Conservation (phyloP, 2,797 vertebrate genomes). For the Parauchenoglanis ngamensis region DNA sequence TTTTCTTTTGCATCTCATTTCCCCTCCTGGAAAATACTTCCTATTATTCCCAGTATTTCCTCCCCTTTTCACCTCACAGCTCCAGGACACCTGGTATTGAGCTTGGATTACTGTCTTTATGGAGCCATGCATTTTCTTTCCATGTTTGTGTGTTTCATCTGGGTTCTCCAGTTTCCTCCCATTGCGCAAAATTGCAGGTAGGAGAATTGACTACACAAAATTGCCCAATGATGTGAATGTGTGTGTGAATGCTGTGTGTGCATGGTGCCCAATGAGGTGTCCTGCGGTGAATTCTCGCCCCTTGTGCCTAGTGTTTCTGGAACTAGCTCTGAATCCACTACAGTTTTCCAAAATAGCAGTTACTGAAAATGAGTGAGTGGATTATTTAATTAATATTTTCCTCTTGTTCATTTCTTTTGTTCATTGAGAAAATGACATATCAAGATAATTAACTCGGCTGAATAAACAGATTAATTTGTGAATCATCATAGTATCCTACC, state of each 20-base stretch:
- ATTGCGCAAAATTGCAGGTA: neutral
- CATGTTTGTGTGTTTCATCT: neutral
- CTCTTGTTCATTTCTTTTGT: neutral
- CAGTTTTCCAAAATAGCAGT: neutral
- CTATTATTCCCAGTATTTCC: neutral
- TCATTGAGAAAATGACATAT: neutral
- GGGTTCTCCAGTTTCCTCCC: neutral
- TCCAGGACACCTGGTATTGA: neutral
- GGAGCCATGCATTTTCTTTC: neutral
- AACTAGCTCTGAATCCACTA: neutral
- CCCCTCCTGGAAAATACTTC: neutral
- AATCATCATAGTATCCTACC: neutral
- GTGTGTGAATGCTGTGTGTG: neutral
- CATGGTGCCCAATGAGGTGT: neutral
- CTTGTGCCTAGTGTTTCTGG: neutral
- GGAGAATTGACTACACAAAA: neutral
- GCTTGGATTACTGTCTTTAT: neutral
- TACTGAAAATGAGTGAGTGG: neutral
- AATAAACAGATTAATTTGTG: neutral
- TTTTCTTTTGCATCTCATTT: neutral
- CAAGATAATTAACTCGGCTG: too few relatives aligned
- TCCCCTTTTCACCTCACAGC: neutral
- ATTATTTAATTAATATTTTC: neutral
- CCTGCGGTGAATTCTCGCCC: neutral
- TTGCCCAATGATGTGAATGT: neutral